Conservation (phyloP, 1,140 invertebrate species). For the Euglossa dilemma region DNA sequence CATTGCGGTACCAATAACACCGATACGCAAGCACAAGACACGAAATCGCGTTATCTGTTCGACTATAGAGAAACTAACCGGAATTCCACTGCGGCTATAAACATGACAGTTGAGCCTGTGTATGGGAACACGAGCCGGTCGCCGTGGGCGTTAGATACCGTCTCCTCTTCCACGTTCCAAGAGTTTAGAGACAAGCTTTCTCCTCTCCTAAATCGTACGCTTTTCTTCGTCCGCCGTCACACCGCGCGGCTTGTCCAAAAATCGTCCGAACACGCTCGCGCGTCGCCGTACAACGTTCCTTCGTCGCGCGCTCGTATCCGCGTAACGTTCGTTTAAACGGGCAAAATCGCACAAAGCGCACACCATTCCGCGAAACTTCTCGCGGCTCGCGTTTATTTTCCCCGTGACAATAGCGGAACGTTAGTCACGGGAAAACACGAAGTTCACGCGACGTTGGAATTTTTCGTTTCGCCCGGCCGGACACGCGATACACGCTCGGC, state of each 20-base stretch:
- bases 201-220: neutral
- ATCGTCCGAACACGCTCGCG: constrained; percentile 3
- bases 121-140: constrained; percentile 29
- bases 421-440: constrained; percentile 5
- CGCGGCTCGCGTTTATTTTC: constrained; percentile 6
- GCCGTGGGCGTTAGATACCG: constrained; percentile 47
- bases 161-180: constrained; percentile 30
- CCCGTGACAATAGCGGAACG: constrained; percentile 6
- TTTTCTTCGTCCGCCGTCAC: neutral
- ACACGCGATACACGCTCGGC: neutral
- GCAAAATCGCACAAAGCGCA: constrained; percentile 3
- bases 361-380: neutral
- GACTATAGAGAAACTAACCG: constrained; percentile 58
- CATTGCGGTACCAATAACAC: constrained; percentile 55
- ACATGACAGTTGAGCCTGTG: constrained; percentile 47
- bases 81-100: constrained; percentile 68
- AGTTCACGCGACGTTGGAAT: neutral
- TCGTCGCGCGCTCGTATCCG: too few species aligned
- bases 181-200: constrained; percentile 44
- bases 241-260: neutral
- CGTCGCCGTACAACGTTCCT: neutral
- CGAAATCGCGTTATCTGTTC: constrained; percentile 67
- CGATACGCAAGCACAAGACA: constrained; percentile 51
- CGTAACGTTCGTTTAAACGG: neutral
- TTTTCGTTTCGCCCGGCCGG: constrained; percentile 10